Conservation (phyloP, 2,797 vertebrate species). For the Spea hammondii region DNA sequence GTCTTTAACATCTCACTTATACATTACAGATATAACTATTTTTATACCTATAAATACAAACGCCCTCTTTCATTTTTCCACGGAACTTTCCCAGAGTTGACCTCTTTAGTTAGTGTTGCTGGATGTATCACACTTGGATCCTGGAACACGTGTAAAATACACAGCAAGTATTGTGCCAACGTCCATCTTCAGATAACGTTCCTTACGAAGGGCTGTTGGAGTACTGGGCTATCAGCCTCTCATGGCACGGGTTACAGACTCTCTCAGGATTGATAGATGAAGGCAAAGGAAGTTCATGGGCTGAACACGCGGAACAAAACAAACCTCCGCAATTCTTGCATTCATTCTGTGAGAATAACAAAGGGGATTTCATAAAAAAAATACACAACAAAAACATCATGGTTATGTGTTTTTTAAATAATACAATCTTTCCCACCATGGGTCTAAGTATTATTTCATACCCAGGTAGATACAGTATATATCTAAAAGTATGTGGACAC, state of each 20-base stretch:
- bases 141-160: background rate
- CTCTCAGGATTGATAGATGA: conserved; percentile 86
- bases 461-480: no score
- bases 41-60: no score
- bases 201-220: conserved; percentile 76
- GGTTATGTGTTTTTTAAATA: no score
- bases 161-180: background rate
- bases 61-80: background rate
- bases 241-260: conserved; percentile 80
- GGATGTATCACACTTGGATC: background rate
- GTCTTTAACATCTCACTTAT: no score
- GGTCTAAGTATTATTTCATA: no score
- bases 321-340: conserved; percentile 83
- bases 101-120: background rate
- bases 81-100: background rate
- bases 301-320: conserved; percentile 82
- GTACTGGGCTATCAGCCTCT: conserved; percentile 80
- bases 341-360: conserved; percentile 66
- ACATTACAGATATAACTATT: no score
- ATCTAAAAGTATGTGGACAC: no score
- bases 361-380: background rate
- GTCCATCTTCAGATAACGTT: background rate
- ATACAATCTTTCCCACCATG: no score
- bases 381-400: background rate
- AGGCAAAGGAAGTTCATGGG: conserved; percentile 81